Evolutionary conservation across 2,888 invertebrate species (phyloP).

Genomic region (Andrena camellia): DNA sequence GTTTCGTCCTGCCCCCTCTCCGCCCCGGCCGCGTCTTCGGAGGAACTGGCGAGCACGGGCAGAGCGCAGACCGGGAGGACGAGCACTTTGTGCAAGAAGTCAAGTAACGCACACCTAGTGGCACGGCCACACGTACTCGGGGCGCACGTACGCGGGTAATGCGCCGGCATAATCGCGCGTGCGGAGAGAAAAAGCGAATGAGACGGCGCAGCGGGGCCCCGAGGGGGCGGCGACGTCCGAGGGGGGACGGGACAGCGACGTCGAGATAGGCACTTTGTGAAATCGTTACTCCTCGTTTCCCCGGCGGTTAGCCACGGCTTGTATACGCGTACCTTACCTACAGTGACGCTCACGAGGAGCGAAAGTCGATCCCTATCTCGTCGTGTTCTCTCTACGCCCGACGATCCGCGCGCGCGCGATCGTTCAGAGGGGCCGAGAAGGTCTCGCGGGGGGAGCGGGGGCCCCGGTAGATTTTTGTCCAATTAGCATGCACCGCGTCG

Average conservation of each 20-base stretch:
- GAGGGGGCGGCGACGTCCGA: background rate
- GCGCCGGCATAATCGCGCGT: conserved; percentile 69
- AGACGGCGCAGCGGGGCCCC: conserved; percentile 16
- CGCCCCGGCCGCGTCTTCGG: conserved; percentile 4
- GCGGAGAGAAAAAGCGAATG: conserved; percentile 58
- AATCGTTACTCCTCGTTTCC: conserved; percentile 75
- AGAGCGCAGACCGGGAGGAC: background rate
- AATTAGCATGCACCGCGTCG: conserved; percentile 77
- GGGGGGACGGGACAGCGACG: conserved; percentile 22
- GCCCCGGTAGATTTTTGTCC: conserved; percentile 74
- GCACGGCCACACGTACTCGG: conserved; percentile 37
- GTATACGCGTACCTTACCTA: conserved; percentile 70
- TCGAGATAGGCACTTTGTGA: conserved; percentile 72
- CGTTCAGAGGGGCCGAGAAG: conserved; percentile 47
- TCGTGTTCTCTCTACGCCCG: conserved; percentile 72
- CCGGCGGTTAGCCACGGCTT: conserved; percentile 65
- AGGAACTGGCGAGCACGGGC: background rate
- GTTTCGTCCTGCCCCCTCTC: background rate
- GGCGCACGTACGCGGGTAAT: conserved; percentile 65
- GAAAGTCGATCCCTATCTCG: conserved; percentile 77
- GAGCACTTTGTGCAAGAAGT: conserved; percentile 25
- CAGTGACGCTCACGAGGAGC: conserved; percentile 76
- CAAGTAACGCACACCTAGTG: conserved; percentile 35
- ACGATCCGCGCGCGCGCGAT: conserved; percentile 67
- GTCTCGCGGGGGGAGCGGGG: conserved; percentile 19